These are phyloP conservation scores for Lemur catta DNA, from an alignment of 2,797 vertebrate species.

Conservation along the genomic window DNA sequence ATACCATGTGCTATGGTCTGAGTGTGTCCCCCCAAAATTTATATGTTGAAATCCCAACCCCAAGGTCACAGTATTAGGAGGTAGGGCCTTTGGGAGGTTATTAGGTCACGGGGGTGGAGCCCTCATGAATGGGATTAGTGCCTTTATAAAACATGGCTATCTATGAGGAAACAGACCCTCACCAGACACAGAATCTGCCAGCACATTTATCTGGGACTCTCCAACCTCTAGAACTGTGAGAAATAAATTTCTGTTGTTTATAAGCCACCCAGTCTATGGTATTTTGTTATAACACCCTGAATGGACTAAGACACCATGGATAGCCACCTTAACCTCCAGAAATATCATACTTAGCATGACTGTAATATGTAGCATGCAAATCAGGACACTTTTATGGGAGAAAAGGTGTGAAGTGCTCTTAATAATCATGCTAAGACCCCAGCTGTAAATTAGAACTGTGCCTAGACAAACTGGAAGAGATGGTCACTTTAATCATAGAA, in stretches of 20 bases:
- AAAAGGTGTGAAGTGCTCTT: not conserved
- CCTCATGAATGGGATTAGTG: not conserved
- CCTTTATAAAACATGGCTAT: not conserved
- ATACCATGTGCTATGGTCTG: not conserved
- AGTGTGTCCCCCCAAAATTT: too few species aligned
- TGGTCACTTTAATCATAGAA: not conserved
- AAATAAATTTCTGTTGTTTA: not conserved
- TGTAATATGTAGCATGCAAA: not conserved
- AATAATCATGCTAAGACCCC: not conserved
- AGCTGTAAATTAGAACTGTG: not conserved
- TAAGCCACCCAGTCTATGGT: not conserved
- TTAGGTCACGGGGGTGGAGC: not conserved
- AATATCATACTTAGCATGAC: not conserved
- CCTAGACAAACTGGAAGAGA: not conserved
- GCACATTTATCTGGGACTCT: not conserved
- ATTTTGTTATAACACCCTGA: not conserved
- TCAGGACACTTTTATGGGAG: not conserved
- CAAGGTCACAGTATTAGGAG: not conserved
- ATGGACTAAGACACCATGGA: not conserved
- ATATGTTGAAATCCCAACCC: not conserved
- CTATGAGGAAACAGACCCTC: not conserved
- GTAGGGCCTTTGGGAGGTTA: not conserved
- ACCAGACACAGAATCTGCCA: not conserved
- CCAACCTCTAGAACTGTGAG: not conserved
- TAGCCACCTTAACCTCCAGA: not conserved